phyloP scores from a whole-genome alignment of 2,888 invertebrate species.

The Hecatera dysodea region DNA sequence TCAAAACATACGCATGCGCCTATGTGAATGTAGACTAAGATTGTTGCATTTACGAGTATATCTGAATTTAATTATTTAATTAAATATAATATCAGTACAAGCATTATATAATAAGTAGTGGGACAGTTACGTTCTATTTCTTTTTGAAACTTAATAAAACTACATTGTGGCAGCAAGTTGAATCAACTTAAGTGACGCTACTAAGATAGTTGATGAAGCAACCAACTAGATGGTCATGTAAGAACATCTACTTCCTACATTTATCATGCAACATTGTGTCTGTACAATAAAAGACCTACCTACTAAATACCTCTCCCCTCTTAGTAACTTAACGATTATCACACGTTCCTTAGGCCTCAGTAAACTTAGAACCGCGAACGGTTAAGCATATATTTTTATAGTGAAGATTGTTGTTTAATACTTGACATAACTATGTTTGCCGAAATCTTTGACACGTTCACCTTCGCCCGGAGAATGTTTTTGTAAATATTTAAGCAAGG shows the following conservation, averaged over 20 bases:
- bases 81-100: constrained; percentile 1
- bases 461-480: constrained; percentile 12
- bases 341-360: background rate
- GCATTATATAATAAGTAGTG: background rate
- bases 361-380: constrained; percentile 24
- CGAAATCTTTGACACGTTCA: constrained; percentile 24
- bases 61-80: too few relatives aligned
- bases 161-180: constrained; percentile 3
- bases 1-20: background rate
- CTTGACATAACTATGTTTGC: constrained; percentile 30
- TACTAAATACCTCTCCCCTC: constrained; percentile 19
- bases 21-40: constrained; percentile 12
- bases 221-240: background rate
- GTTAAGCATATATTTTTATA: constrained; percentile 13
- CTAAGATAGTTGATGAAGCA: constrained; percentile 4
- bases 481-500: constrained; percentile 41
- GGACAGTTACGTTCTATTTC: constrained; percentile 15
- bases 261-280: constrained; percentile 31
- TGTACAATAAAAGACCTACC: background rate
- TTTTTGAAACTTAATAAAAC: constrained; percentile 7
- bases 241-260: background rate
- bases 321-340: constrained; percentile 3
- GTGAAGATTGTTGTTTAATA: constrained; percentile 11
- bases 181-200: background rate
- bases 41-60: constrained; percentile 31